phyloP scores from a whole-genome alignment of 2,797 vertebrate genomes.

The Molothrus ater region DNA sequence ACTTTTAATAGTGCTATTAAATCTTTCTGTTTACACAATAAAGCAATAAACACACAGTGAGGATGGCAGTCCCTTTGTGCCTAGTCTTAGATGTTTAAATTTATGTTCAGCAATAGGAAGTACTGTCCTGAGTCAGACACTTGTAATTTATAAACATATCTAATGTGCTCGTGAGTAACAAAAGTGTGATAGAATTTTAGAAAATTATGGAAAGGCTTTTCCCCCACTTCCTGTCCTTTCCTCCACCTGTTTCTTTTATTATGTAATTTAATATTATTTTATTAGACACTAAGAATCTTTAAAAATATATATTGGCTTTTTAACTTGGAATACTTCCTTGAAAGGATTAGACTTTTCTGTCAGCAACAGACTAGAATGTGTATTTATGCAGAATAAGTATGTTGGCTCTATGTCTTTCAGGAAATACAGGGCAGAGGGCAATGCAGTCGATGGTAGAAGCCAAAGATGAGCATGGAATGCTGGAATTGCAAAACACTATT shows the following conservation, averaged over 20 bases:
- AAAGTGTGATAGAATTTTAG: not conserved
- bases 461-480: not conserved
- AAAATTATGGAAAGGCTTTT: not conserved
- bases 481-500: not conserved
- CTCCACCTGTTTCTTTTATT: not conserved
- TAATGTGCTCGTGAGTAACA: not conserved
- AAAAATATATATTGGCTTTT: not conserved
- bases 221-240: not conserved
- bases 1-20: not conserved
- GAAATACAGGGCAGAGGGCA: not conserved
- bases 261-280: not conserved
- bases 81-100: not conserved
- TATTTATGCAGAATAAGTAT: not conserved
- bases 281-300: not conserved
- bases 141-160: not conserved
- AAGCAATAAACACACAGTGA: not conserved
- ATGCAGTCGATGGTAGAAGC: not conserved
- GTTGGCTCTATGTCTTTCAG: not conserved
- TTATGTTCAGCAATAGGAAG: not conserved
- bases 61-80: not conserved
- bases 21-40: not conserved
- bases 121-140: not conserved
- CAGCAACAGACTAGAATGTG: not conserved
- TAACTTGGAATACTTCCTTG: not conserved
- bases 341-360: not conserved